Percentiles rank a stretch among this genome's conserved stretches.
Conservation (phyloP, 2,888 invertebrate genomes). For the Agapostemon virescens region DNA sequence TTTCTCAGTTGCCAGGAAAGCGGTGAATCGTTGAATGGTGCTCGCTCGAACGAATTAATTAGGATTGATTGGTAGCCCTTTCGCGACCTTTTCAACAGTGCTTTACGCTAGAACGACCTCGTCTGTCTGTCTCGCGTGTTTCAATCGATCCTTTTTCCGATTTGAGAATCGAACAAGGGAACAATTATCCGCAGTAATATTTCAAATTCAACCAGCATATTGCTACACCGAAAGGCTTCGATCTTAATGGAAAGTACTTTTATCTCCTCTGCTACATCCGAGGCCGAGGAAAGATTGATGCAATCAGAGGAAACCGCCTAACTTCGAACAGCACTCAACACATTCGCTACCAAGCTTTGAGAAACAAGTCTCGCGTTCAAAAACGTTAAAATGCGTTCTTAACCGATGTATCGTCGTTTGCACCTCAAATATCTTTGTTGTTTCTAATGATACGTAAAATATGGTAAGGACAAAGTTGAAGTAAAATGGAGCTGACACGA, state of each 20-base stretch:
- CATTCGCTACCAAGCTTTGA: too few species aligned
- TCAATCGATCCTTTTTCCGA: constrained; percentile 15
- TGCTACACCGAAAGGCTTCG: not conserved
- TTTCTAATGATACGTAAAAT: too few species aligned
- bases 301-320: not conserved
- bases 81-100: constrained; percentile 28
- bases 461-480: too few species aligned
- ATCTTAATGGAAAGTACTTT: not conserved
- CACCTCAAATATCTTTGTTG: too few species aligned
- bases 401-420: too few species aligned
- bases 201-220: constrained; percentile 26
- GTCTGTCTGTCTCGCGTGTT: not conserved
- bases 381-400: too few species aligned
- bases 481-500: too few species aligned
- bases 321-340: not conserved
- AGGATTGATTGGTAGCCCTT: constrained; percentile 49
- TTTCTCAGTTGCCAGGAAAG: constrained; percentile 19
- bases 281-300: not conserved
- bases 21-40: constrained; percentile 12
- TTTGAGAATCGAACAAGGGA: not conserved
- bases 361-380: too few species aligned
- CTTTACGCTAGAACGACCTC: constrained; percentile 29
- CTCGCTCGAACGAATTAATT: constrained; percentile 49
- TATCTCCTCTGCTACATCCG: not conserved
- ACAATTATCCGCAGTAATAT: constrained; percentile 20